Evolutionary conservation across 2,888 invertebrate species (phyloP), one percentile per base, ranked within the genome.

Genomic region (Metalampra italica): DNA sequence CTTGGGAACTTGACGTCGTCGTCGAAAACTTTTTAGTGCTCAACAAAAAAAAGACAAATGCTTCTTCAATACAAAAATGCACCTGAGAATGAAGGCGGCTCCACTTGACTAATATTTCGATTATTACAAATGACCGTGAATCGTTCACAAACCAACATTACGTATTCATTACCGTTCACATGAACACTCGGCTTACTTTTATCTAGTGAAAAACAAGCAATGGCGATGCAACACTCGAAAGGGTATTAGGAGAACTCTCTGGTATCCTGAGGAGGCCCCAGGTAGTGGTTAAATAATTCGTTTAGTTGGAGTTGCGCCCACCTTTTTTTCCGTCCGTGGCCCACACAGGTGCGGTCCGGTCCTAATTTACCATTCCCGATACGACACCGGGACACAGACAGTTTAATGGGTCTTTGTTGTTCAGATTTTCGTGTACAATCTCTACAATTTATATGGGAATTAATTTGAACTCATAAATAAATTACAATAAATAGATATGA

Each of bases 61-160:
- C 78, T 82, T 75, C 82, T 79, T 81, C 80, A 78, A 88, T 86
- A 84, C 85, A 87, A 87, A 87, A 85, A 88, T 85, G 87, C 88
- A 88, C 87, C 88, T 88, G 88, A 88, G 87, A 85, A 87, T 85
- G 85, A 82, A 86, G 87, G 87, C 83, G 87, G 85, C 76, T 66
- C 82, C 78, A 84, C 85, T 85, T 86, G 77, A 85, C 85, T 85
- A 85, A 85, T 83, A 88, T 81, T 78, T 75, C 82, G 81, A 83
- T 85, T 78, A 82, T 77, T 77, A 82, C 75, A 76, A 77, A 82
- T 77, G 71, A 78, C 69, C 74, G 71, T 65, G 62, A 67, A 59
- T 60, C 49, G 71, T 56, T 29, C 34, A 45, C 55, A 42, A 49
- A 54, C 9, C 13, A 7, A 5, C 46, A 36, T 53, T 46, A 36